phyloP scores from a whole-genome alignment of 2,888 invertebrate genomes.

The Oithona nana region DNA sequence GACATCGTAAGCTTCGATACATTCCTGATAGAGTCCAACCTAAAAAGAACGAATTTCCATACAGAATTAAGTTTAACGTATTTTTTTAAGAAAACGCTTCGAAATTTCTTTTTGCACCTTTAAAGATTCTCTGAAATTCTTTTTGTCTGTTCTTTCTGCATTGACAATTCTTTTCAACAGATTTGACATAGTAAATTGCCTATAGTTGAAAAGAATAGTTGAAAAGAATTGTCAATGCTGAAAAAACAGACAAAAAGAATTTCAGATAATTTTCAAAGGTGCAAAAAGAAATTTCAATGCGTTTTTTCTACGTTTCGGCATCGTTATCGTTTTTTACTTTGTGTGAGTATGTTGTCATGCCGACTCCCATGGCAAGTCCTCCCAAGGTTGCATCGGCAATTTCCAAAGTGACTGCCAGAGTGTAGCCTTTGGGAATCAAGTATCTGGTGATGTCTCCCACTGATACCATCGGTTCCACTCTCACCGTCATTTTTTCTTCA shows the following conservation, averaged over 20 bases:
- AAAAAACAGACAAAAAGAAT: too few species aligned
- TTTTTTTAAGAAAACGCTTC: neutral
- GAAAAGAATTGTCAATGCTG: too few species aligned
- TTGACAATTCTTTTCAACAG: too few species aligned
- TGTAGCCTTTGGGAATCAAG: conserved; percentile 42
- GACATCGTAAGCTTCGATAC: conserved; percentile 43
- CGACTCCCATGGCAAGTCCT: conserved; percentile 45
- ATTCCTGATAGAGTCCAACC: conserved; percentile 47
- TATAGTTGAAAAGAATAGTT: too few species aligned
- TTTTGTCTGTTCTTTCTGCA: too few species aligned
- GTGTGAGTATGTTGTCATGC: conserved; percentile 55
- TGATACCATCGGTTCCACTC: conserved; percentile 46
- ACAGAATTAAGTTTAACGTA: neutral
- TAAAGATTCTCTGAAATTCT: too few species aligned
- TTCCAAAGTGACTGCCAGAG: conserved; percentile 46
- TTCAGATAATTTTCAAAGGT: too few species aligned
- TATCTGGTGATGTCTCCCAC: conserved; percentile 44
- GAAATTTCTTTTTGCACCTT: too few species aligned
- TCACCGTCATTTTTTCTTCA: conserved; percentile 36
- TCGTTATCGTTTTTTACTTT: too few species aligned
- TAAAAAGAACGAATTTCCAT: conserved; percentile 17
- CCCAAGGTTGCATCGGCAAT: conserved; percentile 47
- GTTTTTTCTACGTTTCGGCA: neutral
- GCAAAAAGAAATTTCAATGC: too few species aligned
- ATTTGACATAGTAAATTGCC: too few species aligned